A percentile compares a stretch with the other conserved stretches of the same genome.
Conservation (phyloP, 1,140 invertebrate genomes). For the Calliphora vicina region DNA sequence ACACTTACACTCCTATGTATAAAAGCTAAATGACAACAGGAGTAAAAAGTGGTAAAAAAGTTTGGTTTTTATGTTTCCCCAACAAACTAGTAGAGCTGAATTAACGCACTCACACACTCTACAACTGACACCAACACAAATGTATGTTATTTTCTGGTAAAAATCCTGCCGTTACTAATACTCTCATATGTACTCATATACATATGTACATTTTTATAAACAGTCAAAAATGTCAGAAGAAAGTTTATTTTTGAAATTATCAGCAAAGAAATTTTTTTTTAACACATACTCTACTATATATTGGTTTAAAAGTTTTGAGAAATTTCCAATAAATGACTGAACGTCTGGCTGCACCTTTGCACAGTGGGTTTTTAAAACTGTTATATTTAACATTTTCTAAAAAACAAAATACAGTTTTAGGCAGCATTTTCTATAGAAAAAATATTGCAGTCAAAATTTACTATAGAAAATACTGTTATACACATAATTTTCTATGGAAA, state of each 20-base stretch:
- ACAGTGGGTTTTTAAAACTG: not conserved
- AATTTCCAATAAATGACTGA: slow-evolving; percentile 5
- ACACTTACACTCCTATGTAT: not conserved
- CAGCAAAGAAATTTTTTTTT: not conserved
- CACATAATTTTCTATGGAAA: too few relatives aligned
- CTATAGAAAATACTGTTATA: too few relatives aligned
- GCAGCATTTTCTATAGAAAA: too few relatives aligned
- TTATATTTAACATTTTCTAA: too few relatives aligned
- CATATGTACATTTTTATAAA: not conserved
- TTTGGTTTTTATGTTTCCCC: not conserved
- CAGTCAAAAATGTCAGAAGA: not conserved
- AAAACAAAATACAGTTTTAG: too few relatives aligned
- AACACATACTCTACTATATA: not conserved
- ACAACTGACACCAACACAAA: not conserved
- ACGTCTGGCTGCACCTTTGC: not conserved
- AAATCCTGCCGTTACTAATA: not conserved
- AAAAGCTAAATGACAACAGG: slow-evolving; percentile 10
- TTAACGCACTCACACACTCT: not conserved
- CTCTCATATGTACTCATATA: not conserved
- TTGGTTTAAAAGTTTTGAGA: not conserved
- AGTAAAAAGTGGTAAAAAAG: not conserved
- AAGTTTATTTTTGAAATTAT: not conserved
- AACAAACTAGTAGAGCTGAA: not conserved
- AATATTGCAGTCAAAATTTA: too few relatives aligned
- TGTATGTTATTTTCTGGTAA: not conserved